A percentile compares a stretch with the other conserved stretches of the same genome.
These are phyloP conservation scores for Ophioninae sp. DNA, from an alignment of 2,888 invertebrate species.

Conservation along the genomic window DNA sequence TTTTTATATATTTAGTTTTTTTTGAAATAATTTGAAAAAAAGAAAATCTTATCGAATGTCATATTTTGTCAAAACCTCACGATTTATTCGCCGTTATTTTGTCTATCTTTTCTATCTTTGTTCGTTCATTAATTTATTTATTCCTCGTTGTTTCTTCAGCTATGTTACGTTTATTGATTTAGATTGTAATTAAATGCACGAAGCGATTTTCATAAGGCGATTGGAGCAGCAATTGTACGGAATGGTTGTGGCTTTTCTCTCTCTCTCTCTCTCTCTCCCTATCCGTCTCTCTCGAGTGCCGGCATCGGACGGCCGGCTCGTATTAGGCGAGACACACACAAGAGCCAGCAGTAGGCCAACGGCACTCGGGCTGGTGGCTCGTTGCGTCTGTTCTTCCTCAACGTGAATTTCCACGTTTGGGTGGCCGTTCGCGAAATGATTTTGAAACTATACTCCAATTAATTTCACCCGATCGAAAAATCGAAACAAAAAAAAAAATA, in stretches of 20 bases:
- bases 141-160: no score
- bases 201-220: not conserved
- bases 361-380: constrained; percentile 74
- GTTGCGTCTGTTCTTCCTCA: constrained; percentile 65
- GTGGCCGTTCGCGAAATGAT: not conserved
- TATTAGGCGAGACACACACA: constrained; percentile 62
- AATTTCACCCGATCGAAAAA: not conserved
- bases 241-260: constrained; percentile 48
- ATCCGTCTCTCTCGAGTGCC: constrained; percentile 34
- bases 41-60: no score
- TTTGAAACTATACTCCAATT: not conserved
- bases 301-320: constrained; percentile 54
- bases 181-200: no score
- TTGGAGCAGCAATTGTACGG: constrained; percentile 50
- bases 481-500: not conserved
- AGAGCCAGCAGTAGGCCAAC: constrained; percentile 78
- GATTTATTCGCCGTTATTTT: no score
- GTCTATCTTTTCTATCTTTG: no score
- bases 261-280: constrained; percentile 20
- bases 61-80: no score
- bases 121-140: no score
- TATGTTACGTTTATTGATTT: no score
- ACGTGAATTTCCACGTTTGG: not conserved
- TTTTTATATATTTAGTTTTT: no score
- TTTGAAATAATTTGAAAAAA: no score